Base-by-base conservation (phyloP, 2,888 invertebrate genomes). In the Suillia variegata region DNA sequence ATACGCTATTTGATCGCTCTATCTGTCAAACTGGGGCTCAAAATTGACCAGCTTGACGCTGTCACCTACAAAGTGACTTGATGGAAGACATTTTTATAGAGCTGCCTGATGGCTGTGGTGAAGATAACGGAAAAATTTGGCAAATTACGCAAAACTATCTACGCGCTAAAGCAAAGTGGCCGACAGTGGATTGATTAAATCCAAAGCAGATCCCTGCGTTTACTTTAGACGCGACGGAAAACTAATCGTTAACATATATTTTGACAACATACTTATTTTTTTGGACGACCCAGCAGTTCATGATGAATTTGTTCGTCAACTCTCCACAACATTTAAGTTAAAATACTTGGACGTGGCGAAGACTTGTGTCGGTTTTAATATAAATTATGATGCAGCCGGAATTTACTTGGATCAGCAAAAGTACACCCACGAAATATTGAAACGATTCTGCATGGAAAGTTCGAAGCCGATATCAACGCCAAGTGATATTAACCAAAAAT, bases 401-500 rank as follows among this genome's bases (percentile, higher is more conserved):
- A 58, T 64, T 33, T 57, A 38, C 18, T 51, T 62, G 18, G 56
- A 61, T 17, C 61, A 57, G 21, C 15, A 4, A 17, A 50, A 51
- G 49, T 69, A 64, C 42, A 63, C 61, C 20, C 55, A 66, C 24
- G 60, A 64, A 48, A 58, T 67, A 8, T 48, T 68, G 18, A 26
- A 17, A 48, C 59, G 58, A 21, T 67, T 67, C 54, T 54, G 61
- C 15, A 68, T 66, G 64, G 34, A 45, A 5, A 31, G 54, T 31
- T 58, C 47, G 20, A 62, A 55, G 18, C 58, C 55, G n/a, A 53
- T 61, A 18, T 59, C 60, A 17, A 66, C 64, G n/a, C 63, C 66
- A 61, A 64, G 61, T 26, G 65, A 65, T 49, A 15, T 34, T 12
- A 62, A 61, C 34, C 61, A 64, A 42, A 67, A 66, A 20, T 48